Evolutionary conservation across 2,888 invertebrate species (phyloP).

Genomic region (Trissoscelio sp.): DNA sequence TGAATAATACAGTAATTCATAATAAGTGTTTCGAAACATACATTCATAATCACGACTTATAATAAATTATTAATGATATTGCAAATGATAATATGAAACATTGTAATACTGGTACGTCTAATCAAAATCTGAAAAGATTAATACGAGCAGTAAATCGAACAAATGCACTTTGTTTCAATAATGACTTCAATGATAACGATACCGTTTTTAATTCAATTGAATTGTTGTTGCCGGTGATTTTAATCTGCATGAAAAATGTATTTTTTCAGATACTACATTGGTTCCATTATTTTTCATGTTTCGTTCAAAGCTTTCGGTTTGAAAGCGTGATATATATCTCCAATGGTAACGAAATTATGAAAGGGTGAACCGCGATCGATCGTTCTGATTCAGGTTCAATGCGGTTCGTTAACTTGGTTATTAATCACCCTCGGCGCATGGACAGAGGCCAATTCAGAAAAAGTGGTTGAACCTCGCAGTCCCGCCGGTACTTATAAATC

Average conservation of each 20-base stretch:
- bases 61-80: neutral
- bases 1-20: neutral
- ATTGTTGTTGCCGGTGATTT: conserved; percentile 59
- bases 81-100: neutral
- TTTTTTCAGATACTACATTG: conserved; percentile 45
- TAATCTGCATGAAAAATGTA: conserved; percentile 61
- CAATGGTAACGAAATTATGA: conserved; percentile 69
- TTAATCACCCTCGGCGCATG: conserved; percentile 77
- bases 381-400: conserved; percentile 74
- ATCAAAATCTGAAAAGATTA: conserved; percentile 28
- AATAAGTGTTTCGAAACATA: neutral
- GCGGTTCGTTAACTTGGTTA: conserved; percentile 78
- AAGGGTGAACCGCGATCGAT: conserved; percentile 69
- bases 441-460: conserved; percentile 78
- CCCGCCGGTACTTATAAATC: conserved; percentile 76
- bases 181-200: conserved; percentile 60
- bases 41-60: neutral
- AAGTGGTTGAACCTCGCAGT: conserved; percentile 72
- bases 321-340: conserved; percentile 67
- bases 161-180: conserved; percentile 49
- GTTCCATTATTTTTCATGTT: conserved; percentile 61
- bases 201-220: conserved; percentile 57
- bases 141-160: conserved; percentile 42
- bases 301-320: conserved; percentile 60
- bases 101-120: neutral